Evolutionary conservation across 2,888 invertebrate species (phyloP), one percentile per base, ranked within the genome.

Genomic region (Prenolepis imparis): DNA sequence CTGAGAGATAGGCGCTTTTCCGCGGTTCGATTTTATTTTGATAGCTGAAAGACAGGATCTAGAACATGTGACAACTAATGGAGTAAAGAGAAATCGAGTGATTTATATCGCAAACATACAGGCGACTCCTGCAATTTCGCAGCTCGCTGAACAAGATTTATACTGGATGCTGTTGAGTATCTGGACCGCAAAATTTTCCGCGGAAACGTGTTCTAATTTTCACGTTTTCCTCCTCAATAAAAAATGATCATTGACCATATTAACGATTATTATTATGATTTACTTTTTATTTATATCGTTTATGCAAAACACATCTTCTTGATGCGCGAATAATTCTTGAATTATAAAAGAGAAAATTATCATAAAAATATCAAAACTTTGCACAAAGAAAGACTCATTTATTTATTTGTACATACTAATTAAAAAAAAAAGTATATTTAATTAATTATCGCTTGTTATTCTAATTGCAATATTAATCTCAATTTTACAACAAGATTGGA

Each of bases 161-260:
- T 15, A 21, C 21, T 52, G 15, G 41, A 75, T 61, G 11, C 59
- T 36, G 8, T n/a, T n/a, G 59, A 18, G 28, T 61, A 80, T 80
- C 78, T 70, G 24, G 59, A 80, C 36, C 78, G 78, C 59, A 44
- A 67, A 44, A 24, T 15, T 77, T 39, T 77, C 52, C n/a, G 24
- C 28, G 44, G 18, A 48, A 36, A 61, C n/a, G 36, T 24, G 78
- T 68, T 61, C 78, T 41, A 18, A 59, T 78, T 78, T 59, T 61
- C 68, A 59, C 32, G 59, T 32, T 44, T 32, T 9, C 28, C 18
- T n/a, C n/a, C 3, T 18, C 59, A 61, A 36, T 28, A 48, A 55
- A 41, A 66, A 44, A 15, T 12, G 48, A 66, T 74, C 21, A 32
- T 44, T 15, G 21, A 21, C 15, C 21, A 11, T n/a, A 32, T 36